Percentiles rank a stretch among this genome's conserved stretches.
Evolutionary conservation across 37 sponge, comb jelly and placozoan genomes (phyloP).

Genomic region (Eunapius fragilis): DNA sequence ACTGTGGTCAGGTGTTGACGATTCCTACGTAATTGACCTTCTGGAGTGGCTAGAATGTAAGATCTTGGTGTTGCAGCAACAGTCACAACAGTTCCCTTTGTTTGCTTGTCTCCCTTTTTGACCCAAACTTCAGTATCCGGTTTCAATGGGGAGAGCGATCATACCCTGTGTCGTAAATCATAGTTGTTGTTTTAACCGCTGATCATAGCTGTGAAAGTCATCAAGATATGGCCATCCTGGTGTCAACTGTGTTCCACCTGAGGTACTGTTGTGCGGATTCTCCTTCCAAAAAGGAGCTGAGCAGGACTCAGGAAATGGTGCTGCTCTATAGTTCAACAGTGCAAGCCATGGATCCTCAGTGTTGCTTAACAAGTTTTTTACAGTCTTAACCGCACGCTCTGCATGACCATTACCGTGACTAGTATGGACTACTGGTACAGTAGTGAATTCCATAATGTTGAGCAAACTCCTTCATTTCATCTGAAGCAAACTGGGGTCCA

Average conservation of each 20-base stretch:
- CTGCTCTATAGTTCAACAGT: neutral
- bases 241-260: constrained; percentile 12
- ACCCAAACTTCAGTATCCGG: neutral
- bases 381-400: constrained; percentile 26
- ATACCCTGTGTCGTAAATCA: neutral
- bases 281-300: constrained; percentile 13
- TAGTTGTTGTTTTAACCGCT: neutral
- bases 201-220: neutral
- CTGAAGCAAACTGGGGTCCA: constrained; percentile 27
- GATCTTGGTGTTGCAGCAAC: neutral
- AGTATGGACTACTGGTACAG: constrained; percentile 7
- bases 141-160: neutral
- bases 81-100: neutral
- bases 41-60: neutral
- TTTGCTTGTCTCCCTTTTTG: neutral
- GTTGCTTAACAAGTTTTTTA: constrained; percentile 6
- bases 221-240: constrained; percentile 31
- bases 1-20: neutral
- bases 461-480: constrained; percentile 22
- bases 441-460: neutral
- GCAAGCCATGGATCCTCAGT: constrained; percentile 14
- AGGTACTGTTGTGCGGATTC: neutral
- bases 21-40: constrained; percentile 14
- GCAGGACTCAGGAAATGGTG: constrained; percentile 2
- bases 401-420: constrained; percentile 25